Evolutionary conservation across 53 echinoderm and acorn worm genomes (phyloP), one percentile per base, ranked within the genome.

Genomic region (Patiria pectinifera): DNA sequence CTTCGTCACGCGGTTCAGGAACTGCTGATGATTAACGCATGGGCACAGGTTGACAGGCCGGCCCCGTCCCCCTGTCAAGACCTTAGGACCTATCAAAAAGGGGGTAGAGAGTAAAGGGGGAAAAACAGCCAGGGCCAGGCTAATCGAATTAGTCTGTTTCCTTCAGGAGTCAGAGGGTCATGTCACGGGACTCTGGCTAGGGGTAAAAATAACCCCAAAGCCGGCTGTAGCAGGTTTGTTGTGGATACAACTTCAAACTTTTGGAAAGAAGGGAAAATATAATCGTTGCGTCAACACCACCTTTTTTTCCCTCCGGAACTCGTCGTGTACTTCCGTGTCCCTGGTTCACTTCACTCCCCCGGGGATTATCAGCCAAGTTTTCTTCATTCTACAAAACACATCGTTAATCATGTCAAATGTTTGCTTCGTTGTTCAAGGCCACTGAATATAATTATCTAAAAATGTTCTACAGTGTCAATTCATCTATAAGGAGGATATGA

Each of bases 61-160:
- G 81, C 90, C 81, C 90, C 80, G 81, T 44, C 66, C 80, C 46
- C 80, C 86, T 92, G 87, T 92, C 81, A 69, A 48, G 86, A 86
- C 59, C 11, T 80, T 66, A 23, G 87, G 80, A 80, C 80, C 45
- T 2, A 45, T 9, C 22, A 74, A n/a, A 74, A 74, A 71, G 61
- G 24, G 43, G 24, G n/a, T 9, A 22, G 45, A 48, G 87, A 87
- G 53, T 53, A 8, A 8, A 53, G 16, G 48, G 86, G 80, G 90
- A 90, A 90, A 80, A 90, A 90, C 90, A 90, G 81, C 90, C 90
- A 46, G 69, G 79, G 80, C 81, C 66, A 63, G 43, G 90, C 90
- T 90, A 90, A 90, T 90, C 80, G 48, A 90, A 90, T 90, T 90
- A 90, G 90, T 90, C 90, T 90, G 90, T 90, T 90, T 90, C 90